Base-by-base conservation (phyloP, 2,888 invertebrate genomes). In the Celastrina argiolus region DNA sequence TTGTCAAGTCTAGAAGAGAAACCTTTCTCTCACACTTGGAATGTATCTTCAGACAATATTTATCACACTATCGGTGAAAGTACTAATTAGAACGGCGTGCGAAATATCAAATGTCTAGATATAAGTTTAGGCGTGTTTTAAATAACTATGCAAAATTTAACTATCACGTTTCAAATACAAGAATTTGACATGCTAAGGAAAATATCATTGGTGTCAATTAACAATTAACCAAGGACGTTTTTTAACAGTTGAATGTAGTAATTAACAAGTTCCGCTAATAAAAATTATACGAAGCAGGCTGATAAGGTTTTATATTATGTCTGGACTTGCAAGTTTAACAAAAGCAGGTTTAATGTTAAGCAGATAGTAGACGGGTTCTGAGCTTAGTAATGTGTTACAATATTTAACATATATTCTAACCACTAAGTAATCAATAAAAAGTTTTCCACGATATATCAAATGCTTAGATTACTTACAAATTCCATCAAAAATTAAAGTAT, bases 161-260 rank as follows among this genome's bases (percentile, higher is more conserved):
- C 36, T 36, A 61, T 36, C 51, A 18, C 61, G 42, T 45, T 26
- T 42, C 22, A 10, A 5, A 39, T 61, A 22, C 22, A 36, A 61
- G 39, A 36, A 22, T 36, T 51, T 51, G 51, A 14, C 12, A 16
- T 31, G 58, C 56, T 56, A 14, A 12, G 56, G 28, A 31, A 31
- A 58, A 58, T 58, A 58, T 58, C n/a, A 58, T 31, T 58, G 58
- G 58, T 58, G 58, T 51, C 51, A 51, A 51, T 51, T 51, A 51
- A 22, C 51, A 51, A 51, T 51, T 51, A 41, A 51, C 51, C 51
- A 51, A 51, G 51, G 51, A 51, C 51, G 22, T 51, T 12, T 31
- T n/a, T 41, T 22, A 51, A 14, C 22, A 26, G 22, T 22, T 14
- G 51, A 51, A 1, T 51, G 22, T 14, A 51, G 51, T 51, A 22